A percentile compares a stretch with the other conserved stretches of the same genome.
phyloP scores from a whole-genome alignment of 2,888 invertebrate genomes.

The Callosobruchus maculatus region DNA sequence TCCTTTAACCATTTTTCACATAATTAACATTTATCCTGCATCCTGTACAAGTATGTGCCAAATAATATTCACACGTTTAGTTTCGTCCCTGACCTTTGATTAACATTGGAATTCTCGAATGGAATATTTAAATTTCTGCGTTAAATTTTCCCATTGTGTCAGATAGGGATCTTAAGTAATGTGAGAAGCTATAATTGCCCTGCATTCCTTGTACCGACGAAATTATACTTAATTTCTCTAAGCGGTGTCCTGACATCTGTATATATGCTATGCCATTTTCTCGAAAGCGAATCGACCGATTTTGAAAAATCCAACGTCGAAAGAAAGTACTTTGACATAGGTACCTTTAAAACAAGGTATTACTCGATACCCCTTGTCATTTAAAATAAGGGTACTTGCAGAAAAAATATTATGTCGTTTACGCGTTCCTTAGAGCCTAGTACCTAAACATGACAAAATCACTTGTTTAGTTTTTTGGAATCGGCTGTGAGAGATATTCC shows the following conservation, averaged over 20 bases:
- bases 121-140: background rate
- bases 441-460: too few relatives aligned
- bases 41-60: background rate
- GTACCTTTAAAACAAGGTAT: too few relatives aligned
- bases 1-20: background rate
- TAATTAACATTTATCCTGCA: background rate
- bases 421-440: too few relatives aligned
- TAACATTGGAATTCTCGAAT: background rate
- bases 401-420: too few relatives aligned
- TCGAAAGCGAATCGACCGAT: too few relatives aligned
- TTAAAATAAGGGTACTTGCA: too few relatives aligned
- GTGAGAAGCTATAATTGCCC: background rate
- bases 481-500: too few relatives aligned
- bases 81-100: background rate
- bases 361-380: too few relatives aligned
- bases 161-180: background rate
- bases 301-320: too few relatives aligned
- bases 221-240: background rate
- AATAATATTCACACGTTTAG: background rate
- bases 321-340: too few relatives aligned
- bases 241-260: background rate
- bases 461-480: too few relatives aligned
- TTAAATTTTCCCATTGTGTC: background rate
- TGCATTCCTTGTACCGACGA: background rate
- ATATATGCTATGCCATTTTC: too few relatives aligned